phyloP scores from a whole-genome alignment of 2,113 vertebrate species.

The Pachycephala philippinensis region DNA sequence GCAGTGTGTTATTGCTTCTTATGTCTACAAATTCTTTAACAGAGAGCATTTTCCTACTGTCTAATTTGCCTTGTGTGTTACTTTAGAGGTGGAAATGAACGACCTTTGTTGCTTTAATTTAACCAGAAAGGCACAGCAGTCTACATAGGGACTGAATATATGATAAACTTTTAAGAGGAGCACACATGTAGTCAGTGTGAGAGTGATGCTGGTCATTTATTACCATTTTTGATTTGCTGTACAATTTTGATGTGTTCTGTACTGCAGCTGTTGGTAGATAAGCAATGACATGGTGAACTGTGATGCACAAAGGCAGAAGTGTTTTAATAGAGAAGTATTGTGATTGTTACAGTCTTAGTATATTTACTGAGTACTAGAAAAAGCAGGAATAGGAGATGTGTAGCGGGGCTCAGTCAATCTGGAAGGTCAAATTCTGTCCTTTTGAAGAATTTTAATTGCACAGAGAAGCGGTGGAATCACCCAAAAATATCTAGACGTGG shows the following conservation, averaged over 20 bases:
- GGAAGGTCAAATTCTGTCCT: neutral
- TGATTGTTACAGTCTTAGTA: neutral
- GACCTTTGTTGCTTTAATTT: neutral
- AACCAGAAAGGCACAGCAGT: neutral
- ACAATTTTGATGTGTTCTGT: slow-evolving; percentile 3
- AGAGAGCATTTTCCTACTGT: neutral
- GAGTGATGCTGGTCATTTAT: slow-evolving; percentile 34
- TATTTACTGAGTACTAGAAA: slow-evolving; percentile 40
- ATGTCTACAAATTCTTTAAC: neutral
- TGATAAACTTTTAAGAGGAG: neutral
- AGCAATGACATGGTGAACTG: slow-evolving; percentile 23
- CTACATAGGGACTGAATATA: neutral
- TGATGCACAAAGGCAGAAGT: neutral
- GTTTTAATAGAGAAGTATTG: neutral
- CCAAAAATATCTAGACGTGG: neutral
- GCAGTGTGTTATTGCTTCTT: neutral
- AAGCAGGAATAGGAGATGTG: neutral
- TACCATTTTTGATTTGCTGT: slow-evolving; percentile 40
- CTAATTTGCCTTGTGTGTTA: neutral
- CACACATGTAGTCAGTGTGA: neutral
- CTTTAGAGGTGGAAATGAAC: slow-evolving; percentile 34
- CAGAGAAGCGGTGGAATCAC: neutral
- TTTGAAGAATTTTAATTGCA: neutral
- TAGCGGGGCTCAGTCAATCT: neutral
- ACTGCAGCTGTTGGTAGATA: slow-evolving; percentile 38